These are phyloP conservation scores for Acrocephalus arundinaceus DNA, from an alignment of 2,113 vertebrate species.

Conservation along the genomic window DNA sequence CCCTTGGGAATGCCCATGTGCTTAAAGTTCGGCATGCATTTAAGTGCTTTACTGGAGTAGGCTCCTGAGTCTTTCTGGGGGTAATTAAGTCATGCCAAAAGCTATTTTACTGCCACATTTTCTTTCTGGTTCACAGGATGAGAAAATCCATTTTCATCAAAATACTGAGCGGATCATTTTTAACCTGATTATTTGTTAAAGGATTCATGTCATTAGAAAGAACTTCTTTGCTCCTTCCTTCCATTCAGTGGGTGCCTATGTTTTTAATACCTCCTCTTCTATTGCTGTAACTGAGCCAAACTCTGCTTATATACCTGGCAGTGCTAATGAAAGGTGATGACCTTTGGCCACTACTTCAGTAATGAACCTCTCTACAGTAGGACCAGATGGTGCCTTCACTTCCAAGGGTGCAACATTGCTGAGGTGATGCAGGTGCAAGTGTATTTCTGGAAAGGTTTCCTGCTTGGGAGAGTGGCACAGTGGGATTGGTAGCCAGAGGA, in stretches of 20 bases:
- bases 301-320: constrained; percentile 30
- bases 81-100: constrained; percentile 59
- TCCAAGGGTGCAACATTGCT: constrained; percentile 30
- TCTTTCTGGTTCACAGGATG: constrained; percentile 70
- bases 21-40: constrained; percentile 14
- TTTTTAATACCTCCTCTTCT: background rate
- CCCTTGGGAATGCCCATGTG: constrained; percentile 29
- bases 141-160: constrained; percentile 73
- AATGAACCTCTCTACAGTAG: constrained; percentile 14
- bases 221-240: constrained; percentile 18
- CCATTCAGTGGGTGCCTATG: background rate
- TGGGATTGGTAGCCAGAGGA: background rate
- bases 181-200: constrained; percentile 65
- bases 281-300: constrained; percentile 13
- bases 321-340: constrained; percentile 32
- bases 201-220: background rate
- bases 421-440: constrained; percentile 35
- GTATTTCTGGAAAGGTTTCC: constrained; percentile 37
- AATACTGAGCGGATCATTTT: constrained; percentile 61
- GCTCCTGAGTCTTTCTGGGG: constrained; percentile 52
- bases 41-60: constrained; percentile 52
- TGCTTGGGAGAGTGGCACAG: background rate
- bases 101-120: constrained; percentile 55
- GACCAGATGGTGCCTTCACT: constrained; percentile 40
- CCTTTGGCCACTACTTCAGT: constrained; percentile 30